Percentiles rank a stretch among this genome's conserved stretches.
Evolutionary conservation across 2,797 vertebrate genomes (phyloP).

Genomic region (Cuniculus paca): DNA sequence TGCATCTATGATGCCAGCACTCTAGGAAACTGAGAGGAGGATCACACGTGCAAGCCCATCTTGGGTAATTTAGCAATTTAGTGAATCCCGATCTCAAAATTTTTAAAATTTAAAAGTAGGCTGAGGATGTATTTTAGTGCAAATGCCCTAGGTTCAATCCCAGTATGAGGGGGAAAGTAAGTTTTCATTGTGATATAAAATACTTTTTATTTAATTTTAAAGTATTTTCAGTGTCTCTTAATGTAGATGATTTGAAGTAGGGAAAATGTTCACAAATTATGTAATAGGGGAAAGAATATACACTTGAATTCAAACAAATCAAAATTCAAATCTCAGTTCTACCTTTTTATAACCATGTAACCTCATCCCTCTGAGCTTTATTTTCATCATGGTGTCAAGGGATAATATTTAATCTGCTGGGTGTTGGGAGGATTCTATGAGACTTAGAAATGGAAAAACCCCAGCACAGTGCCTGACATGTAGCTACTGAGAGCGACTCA

Average conservation of each 20-base stretch:
- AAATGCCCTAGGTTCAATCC: neutral
- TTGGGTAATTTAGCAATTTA: neutral
- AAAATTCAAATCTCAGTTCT: neutral
- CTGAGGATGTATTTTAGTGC: neutral
- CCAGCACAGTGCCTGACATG: neutral
- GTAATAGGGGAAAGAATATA: neutral
- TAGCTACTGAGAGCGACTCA: neutral
- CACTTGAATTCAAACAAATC: neutral
- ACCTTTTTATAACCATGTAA: neutral
- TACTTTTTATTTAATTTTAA: conserved; percentile 26
- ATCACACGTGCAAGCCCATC: neutral
- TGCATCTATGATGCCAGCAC: neutral
- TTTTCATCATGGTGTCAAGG: neutral
- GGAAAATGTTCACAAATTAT: conserved; percentile 2
- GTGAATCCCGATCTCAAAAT: neutral
- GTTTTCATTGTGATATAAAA: conserved; percentile 47
- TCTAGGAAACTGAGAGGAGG: neutral
- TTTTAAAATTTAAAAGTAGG: neutral
- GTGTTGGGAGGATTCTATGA: neutral
- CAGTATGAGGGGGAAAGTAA: neutral
- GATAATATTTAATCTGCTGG: neutral
- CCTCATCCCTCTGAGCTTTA: neutral
- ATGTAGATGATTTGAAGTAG: neutral
- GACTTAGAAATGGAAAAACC: neutral
- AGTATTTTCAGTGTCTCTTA: conserved; percentile 10